Conservation (phyloP, 2,888 invertebrate genomes). For the Pemphredon lugubris region DNA sequence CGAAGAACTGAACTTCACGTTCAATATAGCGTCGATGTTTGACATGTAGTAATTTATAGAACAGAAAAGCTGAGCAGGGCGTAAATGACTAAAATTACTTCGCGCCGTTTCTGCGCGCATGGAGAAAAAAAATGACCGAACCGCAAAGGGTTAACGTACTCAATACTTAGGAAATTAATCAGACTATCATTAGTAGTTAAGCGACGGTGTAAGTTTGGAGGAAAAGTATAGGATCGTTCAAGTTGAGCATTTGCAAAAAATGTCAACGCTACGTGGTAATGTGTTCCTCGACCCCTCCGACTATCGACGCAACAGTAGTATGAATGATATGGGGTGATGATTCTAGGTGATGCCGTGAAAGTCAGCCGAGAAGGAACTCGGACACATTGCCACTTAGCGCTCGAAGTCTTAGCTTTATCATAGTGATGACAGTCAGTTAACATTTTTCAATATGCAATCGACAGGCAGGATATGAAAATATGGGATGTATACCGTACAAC, state of each 20-base stretch:
- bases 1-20: neutral
- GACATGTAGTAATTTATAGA: no score
- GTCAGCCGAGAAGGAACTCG: slow-evolving; percentile 68
- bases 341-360: slow-evolving; percentile 76
- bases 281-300: slow-evolving; percentile 53
- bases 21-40: no score
- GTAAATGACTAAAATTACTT: no score
- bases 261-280: slow-evolving; percentile 26
- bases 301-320: slow-evolving; percentile 78
- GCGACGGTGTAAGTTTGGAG: slow-evolving; percentile 18
- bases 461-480: slow-evolving; percentile 32
- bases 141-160: slow-evolving; percentile 30
- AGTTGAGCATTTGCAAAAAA: slow-evolving; percentile 33
- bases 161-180: slow-evolving; percentile 30
- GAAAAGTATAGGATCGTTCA: slow-evolving; percentile 28
- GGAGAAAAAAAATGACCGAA: neutral
- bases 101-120: no score
- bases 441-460: slow-evolving; percentile 18
- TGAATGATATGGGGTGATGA: slow-evolving; percentile 78
- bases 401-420: slow-evolving; percentile 18
- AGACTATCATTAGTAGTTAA: slow-evolving; percentile 29
- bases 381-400: slow-evolving; percentile 33
- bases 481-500: slow-evolving; percentile 15
- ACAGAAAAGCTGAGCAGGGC: no score
- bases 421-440: slow-evolving; percentile 47